phyloP scores from a whole-genome alignment of 2,797 vertebrate genomes.

The Podarcis siculus region DNA sequence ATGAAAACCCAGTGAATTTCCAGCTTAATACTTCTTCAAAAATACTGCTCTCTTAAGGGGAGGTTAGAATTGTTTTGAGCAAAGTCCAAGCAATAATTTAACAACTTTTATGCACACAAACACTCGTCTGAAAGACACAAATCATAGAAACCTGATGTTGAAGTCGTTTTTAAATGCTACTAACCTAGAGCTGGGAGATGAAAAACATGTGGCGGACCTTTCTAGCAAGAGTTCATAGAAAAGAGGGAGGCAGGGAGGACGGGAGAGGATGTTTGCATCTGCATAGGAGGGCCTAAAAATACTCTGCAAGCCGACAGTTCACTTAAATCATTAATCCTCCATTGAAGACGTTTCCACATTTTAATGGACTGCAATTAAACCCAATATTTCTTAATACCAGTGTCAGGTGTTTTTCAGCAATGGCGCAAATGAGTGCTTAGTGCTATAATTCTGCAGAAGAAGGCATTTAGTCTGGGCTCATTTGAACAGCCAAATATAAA shows the following conservation, averaged over 20 bases:
- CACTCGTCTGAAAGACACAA: conserved; percentile 77
- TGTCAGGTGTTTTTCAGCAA: conserved; percentile 87
- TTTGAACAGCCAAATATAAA: conserved; percentile 85
- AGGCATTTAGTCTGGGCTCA: conserved; percentile 81
- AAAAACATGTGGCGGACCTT: conserved; percentile 79
- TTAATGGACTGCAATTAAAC: conserved; percentile 84
- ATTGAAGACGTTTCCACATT: conserved; percentile 76
- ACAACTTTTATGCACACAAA: conserved; percentile 75
- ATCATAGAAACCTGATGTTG: conserved; percentile 71
- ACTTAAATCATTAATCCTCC: conserved; percentile 81
- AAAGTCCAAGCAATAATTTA: conserved; percentile 77
- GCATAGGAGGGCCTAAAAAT: conserved; percentile 74
- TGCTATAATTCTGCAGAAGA: conserved; percentile 79
- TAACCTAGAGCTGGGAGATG: conserved; percentile 78
- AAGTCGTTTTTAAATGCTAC: conserved; percentile 74
- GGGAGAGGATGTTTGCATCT: conserved; percentile 74
- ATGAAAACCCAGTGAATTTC: conserved; percentile 40
- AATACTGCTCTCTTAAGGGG: conserved; percentile 33
- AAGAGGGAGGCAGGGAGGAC: conserved; percentile 19
- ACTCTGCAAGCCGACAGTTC: conserved; percentile 73
- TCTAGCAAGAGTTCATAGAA: conserved; percentile 69
- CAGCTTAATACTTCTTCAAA: conserved; percentile 48
- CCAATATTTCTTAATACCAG: conserved; percentile 81
- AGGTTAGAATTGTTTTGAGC: conserved; percentile 72
- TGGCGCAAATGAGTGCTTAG: conserved; percentile 80